These are phyloP conservation scores for Petrocephalus zakoni DNA, from an alignment of 2,113 vertebrate genomes.

Conservation along the genomic window DNA sequence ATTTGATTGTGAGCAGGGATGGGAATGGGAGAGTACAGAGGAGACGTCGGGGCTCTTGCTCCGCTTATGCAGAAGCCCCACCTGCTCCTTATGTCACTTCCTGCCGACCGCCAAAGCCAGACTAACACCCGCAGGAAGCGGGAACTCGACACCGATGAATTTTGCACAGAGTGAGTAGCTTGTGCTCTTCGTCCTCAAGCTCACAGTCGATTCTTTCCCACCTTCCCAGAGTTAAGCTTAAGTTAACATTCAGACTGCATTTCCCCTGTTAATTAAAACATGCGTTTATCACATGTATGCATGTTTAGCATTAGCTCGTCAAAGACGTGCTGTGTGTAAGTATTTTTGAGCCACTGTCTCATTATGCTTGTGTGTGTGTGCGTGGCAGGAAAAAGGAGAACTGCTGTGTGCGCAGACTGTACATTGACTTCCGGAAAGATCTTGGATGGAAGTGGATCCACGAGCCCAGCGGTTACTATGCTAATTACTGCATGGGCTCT, in stretches of 20 bases:
- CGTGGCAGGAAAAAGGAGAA: constrained; percentile 59
- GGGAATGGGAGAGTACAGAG: constrained; percentile 31
- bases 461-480: constrained; percentile 75
- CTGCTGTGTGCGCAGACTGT: constrained; percentile 76
- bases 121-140: constrained; percentile 23
- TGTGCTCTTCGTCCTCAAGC: neutral
- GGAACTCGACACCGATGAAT: constrained; percentile 9
- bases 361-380: neutral
- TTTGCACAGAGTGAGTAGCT: constrained; percentile 28
- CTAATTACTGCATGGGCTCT: constrained; percentile 85
- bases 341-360: neutral
- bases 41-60: constrained; percentile 42
- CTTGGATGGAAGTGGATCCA: constrained; percentile 92
- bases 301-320: no score
- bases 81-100: constrained; percentile 61
- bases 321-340: no score
- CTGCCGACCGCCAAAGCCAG: constrained; percentile 21
- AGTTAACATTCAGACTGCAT: neutral
- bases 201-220: neutral
- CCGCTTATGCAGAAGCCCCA: constrained; percentile 44
- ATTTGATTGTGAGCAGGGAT: constrained; percentile 37
- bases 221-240: neutral
- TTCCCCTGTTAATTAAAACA: neutral
- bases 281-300: no score
- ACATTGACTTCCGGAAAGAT: constrained; percentile 86